These are phyloP conservation scores for Erpornis zantholeuca DNA, from an alignment of 2,113 vertebrate genomes.

Conservation along the genomic window DNA sequence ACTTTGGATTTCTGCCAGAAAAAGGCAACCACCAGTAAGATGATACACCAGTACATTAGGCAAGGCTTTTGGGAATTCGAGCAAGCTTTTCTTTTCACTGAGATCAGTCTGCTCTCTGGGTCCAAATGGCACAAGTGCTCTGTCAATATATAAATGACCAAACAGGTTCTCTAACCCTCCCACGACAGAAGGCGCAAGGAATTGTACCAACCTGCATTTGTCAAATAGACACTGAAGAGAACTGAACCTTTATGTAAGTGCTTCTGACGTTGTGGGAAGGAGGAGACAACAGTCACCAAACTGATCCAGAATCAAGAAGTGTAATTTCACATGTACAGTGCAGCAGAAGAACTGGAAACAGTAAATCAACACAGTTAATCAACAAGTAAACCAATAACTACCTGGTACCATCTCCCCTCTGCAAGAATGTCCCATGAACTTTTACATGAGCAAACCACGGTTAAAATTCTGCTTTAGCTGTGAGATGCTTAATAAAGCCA, in stretches of 20 bases:
- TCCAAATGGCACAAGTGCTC: not conserved
- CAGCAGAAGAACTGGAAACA: not conserved
- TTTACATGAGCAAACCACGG: not conserved
- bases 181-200: not conserved
- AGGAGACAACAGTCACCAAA: not conserved
- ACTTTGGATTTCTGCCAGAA: conserved; percentile 38
- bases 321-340: not conserved
- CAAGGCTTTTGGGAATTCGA: conserved; percentile 16
- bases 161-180: not conserved
- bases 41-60: conserved; percentile 18
- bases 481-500: not conserved
- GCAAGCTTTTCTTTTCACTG: conserved; percentile 39
- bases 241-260: not conserved
- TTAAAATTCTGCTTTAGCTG: not conserved
- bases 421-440: not conserved
- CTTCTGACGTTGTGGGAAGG: not conserved
- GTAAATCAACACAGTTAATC: too few relatives aligned
- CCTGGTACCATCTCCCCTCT: not conserved
- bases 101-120: not conserved
- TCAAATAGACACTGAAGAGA: not conserved
- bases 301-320: not conserved
- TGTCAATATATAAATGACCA: not conserved
- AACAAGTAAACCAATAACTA: not conserved
- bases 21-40: conserved; percentile 23
- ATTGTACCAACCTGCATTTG: not conserved